A percentile compares a stretch with the other conserved stretches of the same genome.
Conservation (phyloP, 2,113 vertebrate genomes). For the Todiramphus saurophagus region DNA sequence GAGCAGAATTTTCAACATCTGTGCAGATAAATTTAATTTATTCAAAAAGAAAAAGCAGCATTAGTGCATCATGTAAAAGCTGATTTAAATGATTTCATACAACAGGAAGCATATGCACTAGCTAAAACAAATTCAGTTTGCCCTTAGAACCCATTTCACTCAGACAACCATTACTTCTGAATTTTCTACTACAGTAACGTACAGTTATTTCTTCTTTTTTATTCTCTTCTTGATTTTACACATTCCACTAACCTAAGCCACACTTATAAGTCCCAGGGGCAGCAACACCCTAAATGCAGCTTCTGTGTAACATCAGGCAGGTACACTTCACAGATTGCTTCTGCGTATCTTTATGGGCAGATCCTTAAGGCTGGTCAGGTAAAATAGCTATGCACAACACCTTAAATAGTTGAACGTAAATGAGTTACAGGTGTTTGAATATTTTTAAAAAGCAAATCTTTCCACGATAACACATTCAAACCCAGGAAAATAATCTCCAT, state of each 20-base stretch:
- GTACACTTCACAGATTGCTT: not conserved
- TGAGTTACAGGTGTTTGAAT: conserved; percentile 2
- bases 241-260: not conserved
- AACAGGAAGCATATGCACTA: conserved; percentile 35
- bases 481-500: not conserved
- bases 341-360: not conserved
- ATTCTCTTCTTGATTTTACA: not conserved
- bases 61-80: conserved; percentile 36
- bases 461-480: not conserved
- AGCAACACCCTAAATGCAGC: not conserved
- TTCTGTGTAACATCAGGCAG: not conserved
- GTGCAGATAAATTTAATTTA: conserved; percentile 72
- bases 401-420: not conserved
- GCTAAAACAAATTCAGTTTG: conserved; percentile 27
- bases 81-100: conserved; percentile 57
- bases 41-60: conserved; percentile 46
- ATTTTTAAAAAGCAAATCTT: not conserved
- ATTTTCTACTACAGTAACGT: not conserved
- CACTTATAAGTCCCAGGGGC: not conserved
- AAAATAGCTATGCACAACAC: not conserved
- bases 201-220: not conserved
- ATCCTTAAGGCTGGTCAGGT: not conserved
- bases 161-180: not conserved
- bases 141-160: not conserved
- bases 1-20: conserved; percentile 71